These are phyloP conservation scores for Halichoeres trimaculatus DNA, from an alignment of 2,113 vertebrate species.

Conservation along the genomic window DNA sequence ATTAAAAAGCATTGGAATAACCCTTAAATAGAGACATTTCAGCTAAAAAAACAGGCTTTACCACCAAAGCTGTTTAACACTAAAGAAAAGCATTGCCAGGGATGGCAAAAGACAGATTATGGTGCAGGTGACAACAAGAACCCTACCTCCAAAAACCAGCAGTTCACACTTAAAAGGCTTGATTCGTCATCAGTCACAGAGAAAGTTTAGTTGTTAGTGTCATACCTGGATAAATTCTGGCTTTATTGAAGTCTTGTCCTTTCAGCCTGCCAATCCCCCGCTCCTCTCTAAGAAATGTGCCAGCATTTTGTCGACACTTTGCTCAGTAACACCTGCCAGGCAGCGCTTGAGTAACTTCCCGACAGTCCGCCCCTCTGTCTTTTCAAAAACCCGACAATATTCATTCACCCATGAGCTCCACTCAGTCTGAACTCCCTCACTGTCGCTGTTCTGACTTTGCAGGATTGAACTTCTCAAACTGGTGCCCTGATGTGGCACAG, in stretches of 20 bases:
- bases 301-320: conserved; percentile 20
- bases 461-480: conserved; percentile 30
- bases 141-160: neutral
- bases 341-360: conserved; percentile 24
- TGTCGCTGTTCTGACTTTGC: conserved; percentile 17
- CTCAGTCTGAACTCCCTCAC: conserved; percentile 10
- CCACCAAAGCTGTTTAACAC: neutral
- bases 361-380: conserved; percentile 14
- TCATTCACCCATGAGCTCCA: conserved; percentile 21
- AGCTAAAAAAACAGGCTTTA: neutral
- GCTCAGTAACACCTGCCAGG: conserved; percentile 42
- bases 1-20: neutral
- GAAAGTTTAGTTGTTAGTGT: neutral
- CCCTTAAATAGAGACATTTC: neutral
- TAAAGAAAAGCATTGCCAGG: neutral
- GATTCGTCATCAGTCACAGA: neutral
- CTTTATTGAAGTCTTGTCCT: conserved; percentile 36
- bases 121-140: neutral
- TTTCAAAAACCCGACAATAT: conserved; percentile 19
- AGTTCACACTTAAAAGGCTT: neutral
- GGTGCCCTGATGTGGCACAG: conserved; percentile 49
- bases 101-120: neutral
- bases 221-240: conserved; percentile 46
- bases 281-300: conserved; percentile 18
- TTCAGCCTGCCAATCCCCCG: conserved; percentile 32